phyloP scores from a whole-genome alignment of 2,113 vertebrate species.

The Perccottus glenii region DNA sequence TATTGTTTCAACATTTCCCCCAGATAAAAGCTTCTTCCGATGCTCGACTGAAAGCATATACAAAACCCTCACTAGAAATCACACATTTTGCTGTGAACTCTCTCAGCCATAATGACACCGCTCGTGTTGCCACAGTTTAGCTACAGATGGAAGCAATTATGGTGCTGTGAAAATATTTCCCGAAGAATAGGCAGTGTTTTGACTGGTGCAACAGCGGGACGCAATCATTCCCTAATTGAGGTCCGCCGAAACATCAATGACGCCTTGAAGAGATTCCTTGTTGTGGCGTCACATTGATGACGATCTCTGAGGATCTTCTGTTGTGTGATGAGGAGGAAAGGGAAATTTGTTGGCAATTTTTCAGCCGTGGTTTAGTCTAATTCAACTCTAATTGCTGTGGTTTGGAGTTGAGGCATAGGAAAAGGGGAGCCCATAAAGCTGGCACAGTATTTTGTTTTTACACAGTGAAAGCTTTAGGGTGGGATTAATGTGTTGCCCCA shows the following conservation, averaged over 20 bases:
- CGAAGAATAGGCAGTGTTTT: constrained; percentile 73
- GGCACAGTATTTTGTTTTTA: constrained; percentile 47
- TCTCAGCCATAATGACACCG: constrained; percentile 69
- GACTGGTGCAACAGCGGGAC: constrained; percentile 73
- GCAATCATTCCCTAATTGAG: constrained; percentile 76
- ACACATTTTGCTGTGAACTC: constrained; percentile 61
- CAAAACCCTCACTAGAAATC: constrained; percentile 18
- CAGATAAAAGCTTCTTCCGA: background rate
- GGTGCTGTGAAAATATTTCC: constrained; percentile 79
- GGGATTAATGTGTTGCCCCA: constrained; percentile 54
- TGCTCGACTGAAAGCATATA: background rate
- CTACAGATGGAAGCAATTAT: constrained; percentile 82
- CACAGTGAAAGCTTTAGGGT: constrained; percentile 32
- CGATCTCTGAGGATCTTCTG: constrained; percentile 24
- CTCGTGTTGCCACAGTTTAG: constrained; percentile 58
- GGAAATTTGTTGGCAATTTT: constrained; percentile 59
- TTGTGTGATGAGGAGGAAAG: constrained; percentile 17
- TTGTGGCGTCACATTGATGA: constrained; percentile 45
- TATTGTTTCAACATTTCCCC: constrained; percentile 16
- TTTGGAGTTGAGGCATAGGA: constrained; percentile 41
- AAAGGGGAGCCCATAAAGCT: constrained; percentile 30
- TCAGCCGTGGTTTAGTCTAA: constrained; percentile 39
- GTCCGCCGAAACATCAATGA: constrained; percentile 68
- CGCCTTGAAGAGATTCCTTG: constrained; percentile 40
- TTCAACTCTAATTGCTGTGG: constrained; percentile 51